Conservation (phyloP, 2,797 vertebrate genomes). For the Salarias fasciatus region DNA sequence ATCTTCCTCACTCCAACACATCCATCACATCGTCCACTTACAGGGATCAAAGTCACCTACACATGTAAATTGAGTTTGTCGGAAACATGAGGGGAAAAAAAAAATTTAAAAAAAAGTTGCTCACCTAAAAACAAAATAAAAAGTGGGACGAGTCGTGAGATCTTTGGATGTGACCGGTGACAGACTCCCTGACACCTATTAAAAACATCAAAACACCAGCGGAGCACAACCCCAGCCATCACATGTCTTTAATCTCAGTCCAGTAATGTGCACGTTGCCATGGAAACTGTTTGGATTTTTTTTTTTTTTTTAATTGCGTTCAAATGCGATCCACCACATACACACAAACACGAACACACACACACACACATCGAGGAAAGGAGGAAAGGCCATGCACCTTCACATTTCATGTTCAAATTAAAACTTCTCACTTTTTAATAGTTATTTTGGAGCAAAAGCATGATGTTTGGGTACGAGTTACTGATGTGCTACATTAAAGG, state of each 20-base stretch:
- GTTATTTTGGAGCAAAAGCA: no score
- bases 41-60: constrained; percentile 44
- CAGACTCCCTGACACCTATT: constrained; percentile 28
- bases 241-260: constrained; percentile 31
- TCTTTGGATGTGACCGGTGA: no score
- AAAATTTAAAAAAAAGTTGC: neutral
- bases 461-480: no score
- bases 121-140: constrained; percentile 13
- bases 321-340: constrained; percentile 17
- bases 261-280: constrained; percentile 54
- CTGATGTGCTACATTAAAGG: no score
- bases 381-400: no score
- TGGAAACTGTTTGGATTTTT: constrained; percentile 61
- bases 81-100: neutral
- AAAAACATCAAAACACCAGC: constrained; percentile 50
- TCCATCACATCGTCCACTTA: constrained; percentile 52
- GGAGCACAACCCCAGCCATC: constrained; percentile 19
- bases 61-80: constrained; percentile 43
- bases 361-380: no score
- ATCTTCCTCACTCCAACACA: constrained; percentile 46
- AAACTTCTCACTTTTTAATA: no score
- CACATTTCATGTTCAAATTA: no score
- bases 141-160: neutral
- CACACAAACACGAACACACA: neutral
- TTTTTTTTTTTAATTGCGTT: constrained; percentile 51